A percentile compares a stretch with the other conserved stretches of the same genome.
phyloP scores from a whole-genome alignment of 2,113 vertebrate species.

The Macroglossus sobrinus region DNA sequence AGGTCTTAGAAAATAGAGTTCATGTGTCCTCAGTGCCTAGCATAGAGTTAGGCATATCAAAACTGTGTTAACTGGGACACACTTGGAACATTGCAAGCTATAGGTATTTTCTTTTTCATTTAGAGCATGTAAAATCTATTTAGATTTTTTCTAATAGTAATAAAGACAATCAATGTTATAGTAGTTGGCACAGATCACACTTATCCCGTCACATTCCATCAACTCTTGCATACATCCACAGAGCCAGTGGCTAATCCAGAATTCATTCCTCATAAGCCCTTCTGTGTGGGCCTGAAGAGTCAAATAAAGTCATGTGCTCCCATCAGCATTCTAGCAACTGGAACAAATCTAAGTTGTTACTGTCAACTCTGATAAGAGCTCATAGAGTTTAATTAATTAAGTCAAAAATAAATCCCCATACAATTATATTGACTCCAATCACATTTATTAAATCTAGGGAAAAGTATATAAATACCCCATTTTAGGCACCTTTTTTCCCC shows the following conservation, averaged over 20 bases:
- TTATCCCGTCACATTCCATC: constrained; percentile 35
- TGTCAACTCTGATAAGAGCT: constrained; percentile 58
- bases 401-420: constrained; percentile 46
- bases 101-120: not conserved
- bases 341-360: constrained; percentile 44
- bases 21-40: not conserved
- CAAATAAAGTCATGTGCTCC: constrained; percentile 52
- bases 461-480: not conserved
- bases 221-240: not conserved
- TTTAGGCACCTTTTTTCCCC: not conserved
- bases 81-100: not conserved
- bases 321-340: constrained; percentile 63
- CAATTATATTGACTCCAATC: not conserved
- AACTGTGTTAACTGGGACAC: not conserved
- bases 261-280: constrained; percentile 30
- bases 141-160: not conserved
- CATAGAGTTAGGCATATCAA: not conserved
- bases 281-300: constrained; percentile 57
- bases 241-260: constrained; percentile 62
- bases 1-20: not conserved
- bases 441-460: constrained; percentile 32
- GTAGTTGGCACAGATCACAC: constrained; percentile 1
- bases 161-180: not conserved
- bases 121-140: not conserved
- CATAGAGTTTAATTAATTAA: constrained; percentile 52